Base-by-base conservation (phyloP, 2,888 invertebrate genomes). In the Asteroscopus sphinx region DNA sequence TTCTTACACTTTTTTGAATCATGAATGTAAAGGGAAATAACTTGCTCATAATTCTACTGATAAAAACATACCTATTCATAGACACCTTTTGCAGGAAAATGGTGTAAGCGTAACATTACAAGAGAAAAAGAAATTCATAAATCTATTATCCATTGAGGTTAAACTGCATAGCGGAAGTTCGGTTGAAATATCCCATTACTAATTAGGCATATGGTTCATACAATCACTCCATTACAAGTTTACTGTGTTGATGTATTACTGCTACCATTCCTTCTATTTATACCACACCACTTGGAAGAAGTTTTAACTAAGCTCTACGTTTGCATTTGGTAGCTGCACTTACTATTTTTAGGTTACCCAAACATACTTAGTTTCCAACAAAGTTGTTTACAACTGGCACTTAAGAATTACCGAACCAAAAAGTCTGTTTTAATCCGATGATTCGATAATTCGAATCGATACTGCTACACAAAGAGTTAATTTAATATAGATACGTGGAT, bases 291-390 rank as follows among this genome's bases (percentile, higher is more conserved):
- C 52, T 61, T 60, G 54, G 54, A 60, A 52, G 57, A 61, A 73
- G 49, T 59, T 76, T 62, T 61, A 55, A 44, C 49, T 59, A 66
- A 62, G 49, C 67, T 47, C 60, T 41, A 51, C 51, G 53, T 41
- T 55, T 49, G 54, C 63, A 54, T 67, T 66, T 60, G 56, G 66
- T 60, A 56, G 76, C 54, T 53, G 56, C 63, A 66, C 48, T 71
- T 59, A 51, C 62, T 76, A 76, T 77, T 77, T 77, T 72, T 77
- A 72, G 77, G 64, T 77, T 67, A 76, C 54, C 57, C 74, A 77
- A 77, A 76, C 69, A 74, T 55, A 72, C 71, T 73, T 73, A 73
- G 30, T 68, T 65, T 62, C 35, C 62, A 76, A 53, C 65, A 55
- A 54, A 61, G 28, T 55, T 76, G 75, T 74, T 77, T 76, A 74